Evolutionary conservation across 2,888 invertebrate species (phyloP), one percentile per base, ranked within the genome.

Genomic region (Rotaria magnacalcarata): DNA sequence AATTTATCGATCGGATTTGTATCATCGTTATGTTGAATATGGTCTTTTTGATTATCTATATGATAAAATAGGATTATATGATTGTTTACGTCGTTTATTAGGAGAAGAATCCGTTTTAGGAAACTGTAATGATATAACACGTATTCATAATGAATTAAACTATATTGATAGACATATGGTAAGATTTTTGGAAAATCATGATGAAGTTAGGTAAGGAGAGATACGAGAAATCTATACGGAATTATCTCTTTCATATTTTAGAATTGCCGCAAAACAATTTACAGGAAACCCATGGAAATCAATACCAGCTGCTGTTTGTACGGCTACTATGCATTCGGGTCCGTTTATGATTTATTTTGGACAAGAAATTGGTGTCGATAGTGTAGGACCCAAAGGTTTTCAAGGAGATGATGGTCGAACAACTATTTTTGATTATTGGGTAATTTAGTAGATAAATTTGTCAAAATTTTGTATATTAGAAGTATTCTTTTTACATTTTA

Each of bases 391-490:
- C 2, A 80, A 80, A 80, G 80, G 80, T n/a, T 80, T 80, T 47
- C 80, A 80, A 80, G n/a, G 80, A n/a, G 47, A 80, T n/a, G 80
- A 80, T 80, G 80, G 80, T n/a, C 47, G 80, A 47, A 80, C 80
- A 47, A 80, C 80, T 10, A 80, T 80, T 14, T 80, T 80, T 47
- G 80, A 80, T 24, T 80, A 80, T 80, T 80, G 80, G 80, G 80
- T 47, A 47, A 80, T 34, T 27, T 34, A 34, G 52, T 16, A 16
- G 16, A 16, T 3, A 14, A 11, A 16, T 0, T 1, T 14, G 7
- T 47, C 11, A 7, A 7, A 11, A 47, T 11, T 10, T 47, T 7
- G 11, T 47, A 47, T 47, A 47, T 47, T 47, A 47, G 47, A 47
- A 47, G 47, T 47, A 47, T 7, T 47, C 47, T 47, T 47, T 34